phyloP scores from a whole-genome alignment of 2,113 vertebrate species.

The Sarotherodon lohbergeri region DNA sequence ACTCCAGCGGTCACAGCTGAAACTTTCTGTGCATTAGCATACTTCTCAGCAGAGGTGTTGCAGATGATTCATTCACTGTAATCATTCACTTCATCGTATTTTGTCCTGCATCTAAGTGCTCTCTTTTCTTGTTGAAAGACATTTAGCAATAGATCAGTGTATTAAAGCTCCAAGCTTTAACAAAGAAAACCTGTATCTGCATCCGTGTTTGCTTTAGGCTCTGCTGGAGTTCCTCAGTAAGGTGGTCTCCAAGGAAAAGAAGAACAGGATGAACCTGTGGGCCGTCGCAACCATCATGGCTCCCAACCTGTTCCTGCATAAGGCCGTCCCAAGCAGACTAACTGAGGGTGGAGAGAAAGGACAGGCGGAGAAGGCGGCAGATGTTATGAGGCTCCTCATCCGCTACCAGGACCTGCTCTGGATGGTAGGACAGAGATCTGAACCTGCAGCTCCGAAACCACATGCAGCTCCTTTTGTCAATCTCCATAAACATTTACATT shows the following conservation, averaged over 20 bases:
- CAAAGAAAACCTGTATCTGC: neutral
- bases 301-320: slow-evolving; percentile 89
- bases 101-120: neutral
- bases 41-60: neutral
- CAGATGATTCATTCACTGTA: neutral
- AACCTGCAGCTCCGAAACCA: neutral
- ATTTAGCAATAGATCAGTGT: neutral
- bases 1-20: slow-evolving; percentile 34
- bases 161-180: neutral
- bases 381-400: slow-evolving; percentile 83
- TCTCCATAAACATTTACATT: neutral
- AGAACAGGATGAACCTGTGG: slow-evolving; percentile 92
- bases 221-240: slow-evolving; percentile 87
- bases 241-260: slow-evolving; percentile 79
- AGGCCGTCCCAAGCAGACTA: slow-evolving; percentile 76
- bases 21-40: slow-evolving; percentile 15
- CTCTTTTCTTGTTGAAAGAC: neutral
- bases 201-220: slow-evolving; percentile 61
- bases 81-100: neutral
- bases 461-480: neutral
- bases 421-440: slow-evolving; percentile 66
- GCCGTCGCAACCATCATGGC: slow-evolving; percentile 89
- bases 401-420: slow-evolving; percentile 88
- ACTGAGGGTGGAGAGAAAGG: slow-evolving; percentile 82
- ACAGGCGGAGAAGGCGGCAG: slow-evolving; percentile 79